Percentiles rank a stretch among this genome's conserved stretches.
phyloP scores from a whole-genome alignment of 2,797 vertebrate genomes.

The Notolabrus celidotus region DNA sequence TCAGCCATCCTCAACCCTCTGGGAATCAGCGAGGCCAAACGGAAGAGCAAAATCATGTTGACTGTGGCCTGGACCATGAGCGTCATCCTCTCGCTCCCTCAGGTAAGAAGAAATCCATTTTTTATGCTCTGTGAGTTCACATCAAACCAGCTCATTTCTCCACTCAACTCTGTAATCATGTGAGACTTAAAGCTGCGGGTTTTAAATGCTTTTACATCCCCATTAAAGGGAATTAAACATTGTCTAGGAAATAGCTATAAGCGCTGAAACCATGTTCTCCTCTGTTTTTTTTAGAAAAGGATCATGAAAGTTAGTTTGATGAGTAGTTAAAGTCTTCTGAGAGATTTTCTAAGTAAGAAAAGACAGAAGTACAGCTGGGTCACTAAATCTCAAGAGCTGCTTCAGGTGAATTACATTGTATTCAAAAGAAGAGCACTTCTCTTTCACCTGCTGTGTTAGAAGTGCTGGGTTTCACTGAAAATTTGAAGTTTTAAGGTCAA shows the following conservation, averaged over 20 bases:
- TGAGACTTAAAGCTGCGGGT: background rate
- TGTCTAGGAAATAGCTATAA: background rate
- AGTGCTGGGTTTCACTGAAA: background rate
- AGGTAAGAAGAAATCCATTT: slow-evolving; percentile 74
- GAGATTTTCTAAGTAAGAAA: background rate
- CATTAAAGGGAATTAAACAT: background rate
- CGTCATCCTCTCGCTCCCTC: slow-evolving; percentile 83
- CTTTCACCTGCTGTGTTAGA: background rate
- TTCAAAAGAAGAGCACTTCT: background rate
- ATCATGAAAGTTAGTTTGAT: slow-evolving; percentile 4
- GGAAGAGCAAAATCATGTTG: slow-evolving; percentile 87
- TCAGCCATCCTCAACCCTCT: slow-evolving; percentile 88
- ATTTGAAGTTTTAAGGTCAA: background rate
- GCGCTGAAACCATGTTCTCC: background rate
- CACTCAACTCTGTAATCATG: background rate
- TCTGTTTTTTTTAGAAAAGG: background rate
- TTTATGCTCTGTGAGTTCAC: background rate
- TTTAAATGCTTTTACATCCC: background rate
- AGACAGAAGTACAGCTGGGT: background rate
- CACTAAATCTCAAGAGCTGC: background rate
- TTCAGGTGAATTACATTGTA: background rate
- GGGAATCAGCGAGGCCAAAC: slow-evolving; percentile 86
- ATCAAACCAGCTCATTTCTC: background rate
- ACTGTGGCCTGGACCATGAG: slow-evolving; percentile 87
- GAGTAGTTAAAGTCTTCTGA: background rate